A percentile compares a stretch with the other conserved stretches of the same genome.
These are phyloP conservation scores for Zaprionus africanus DNA, from an alignment of 1,140 invertebrate species.

Conservation along the genomic window DNA sequence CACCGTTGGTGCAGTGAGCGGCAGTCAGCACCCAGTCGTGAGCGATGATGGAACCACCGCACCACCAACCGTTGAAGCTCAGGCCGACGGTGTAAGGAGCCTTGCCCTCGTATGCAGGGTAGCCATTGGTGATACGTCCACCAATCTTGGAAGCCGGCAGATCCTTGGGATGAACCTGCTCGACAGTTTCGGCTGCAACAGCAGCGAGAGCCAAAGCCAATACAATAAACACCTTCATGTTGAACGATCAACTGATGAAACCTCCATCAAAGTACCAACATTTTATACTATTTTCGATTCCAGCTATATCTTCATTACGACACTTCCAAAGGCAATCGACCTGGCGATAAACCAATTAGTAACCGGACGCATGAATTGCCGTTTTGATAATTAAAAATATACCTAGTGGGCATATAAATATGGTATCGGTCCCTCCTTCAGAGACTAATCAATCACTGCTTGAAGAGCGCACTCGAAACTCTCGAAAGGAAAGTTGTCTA, in stretches of 20 bases:
- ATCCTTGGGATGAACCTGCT: conserved; percentile 40
- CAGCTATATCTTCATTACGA: background rate
- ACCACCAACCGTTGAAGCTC: conserved; percentile 84
- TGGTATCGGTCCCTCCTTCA: background rate
- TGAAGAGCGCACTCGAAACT: conserved; percentile 1
- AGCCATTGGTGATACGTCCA: conserved; percentile 75
- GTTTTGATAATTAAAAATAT: conserved; percentile 17
- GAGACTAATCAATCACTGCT: conserved; percentile 8
- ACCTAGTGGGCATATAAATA: background rate
- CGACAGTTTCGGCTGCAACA: conserved; percentile 33
- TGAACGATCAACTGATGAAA: conserved; percentile 14
- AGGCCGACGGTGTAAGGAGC: conserved; percentile 85
- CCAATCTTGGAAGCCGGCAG: conserved; percentile 43
- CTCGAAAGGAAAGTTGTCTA: background rate
- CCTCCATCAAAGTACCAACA: background rate
- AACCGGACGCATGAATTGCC: background rate
- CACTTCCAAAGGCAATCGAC: background rate
- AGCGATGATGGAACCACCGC: conserved; percentile 87
- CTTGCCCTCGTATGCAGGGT: conserved; percentile 79
- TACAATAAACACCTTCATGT: conserved; percentile 51
- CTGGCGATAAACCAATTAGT: conserved; percentile 27
- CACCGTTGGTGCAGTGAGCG: conserved; percentile 86
- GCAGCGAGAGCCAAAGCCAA: conserved; percentile 50
- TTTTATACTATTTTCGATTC: conserved; percentile 20
- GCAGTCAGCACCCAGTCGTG: conserved; percentile 86